Conservation (phyloP, 2,113 vertebrate species). For the Apaloderma vittatum region DNA sequence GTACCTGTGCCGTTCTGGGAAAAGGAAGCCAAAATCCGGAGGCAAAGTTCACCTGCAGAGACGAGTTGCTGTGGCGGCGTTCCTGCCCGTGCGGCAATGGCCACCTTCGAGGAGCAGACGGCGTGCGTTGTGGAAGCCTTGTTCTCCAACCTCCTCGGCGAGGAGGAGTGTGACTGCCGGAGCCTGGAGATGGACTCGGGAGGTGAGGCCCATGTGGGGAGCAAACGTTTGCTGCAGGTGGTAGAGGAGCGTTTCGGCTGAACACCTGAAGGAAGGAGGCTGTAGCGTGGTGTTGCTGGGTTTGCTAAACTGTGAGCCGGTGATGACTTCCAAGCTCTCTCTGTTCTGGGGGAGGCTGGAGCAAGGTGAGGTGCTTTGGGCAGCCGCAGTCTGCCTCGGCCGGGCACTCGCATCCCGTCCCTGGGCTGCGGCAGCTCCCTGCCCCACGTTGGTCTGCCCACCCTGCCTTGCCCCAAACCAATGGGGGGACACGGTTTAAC, state of each 20-base stretch:
- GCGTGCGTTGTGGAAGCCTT: slow-evolving; percentile 25
- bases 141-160: neutral
- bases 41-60: neutral
- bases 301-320: neutral
- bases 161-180: fast-evolving
- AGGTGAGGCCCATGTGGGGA: neutral
- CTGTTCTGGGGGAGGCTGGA: neutral
- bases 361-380: too few relatives aligned
- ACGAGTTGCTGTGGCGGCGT: neutral
- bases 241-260: neutral
- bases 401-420: neutral
- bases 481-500: neutral
- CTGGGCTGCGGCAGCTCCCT: too few relatives aligned
- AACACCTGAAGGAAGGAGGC: neutral
- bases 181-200: fast-evolving
- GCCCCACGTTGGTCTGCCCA: fast-evolving
- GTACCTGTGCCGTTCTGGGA: neutral
- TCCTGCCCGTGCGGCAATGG: slow-evolving; percentile 2
- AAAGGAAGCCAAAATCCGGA: neutral
- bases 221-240: neutral
- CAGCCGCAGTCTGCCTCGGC: neutral
- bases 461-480: too few relatives aligned
- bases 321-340: too few relatives aligned
- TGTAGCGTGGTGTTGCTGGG: neutral
- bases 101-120: slow-evolving; percentile 69